Base-by-base conservation (phyloP, 2,797 vertebrate genomes). In the Falco peregrinus region DNA sequence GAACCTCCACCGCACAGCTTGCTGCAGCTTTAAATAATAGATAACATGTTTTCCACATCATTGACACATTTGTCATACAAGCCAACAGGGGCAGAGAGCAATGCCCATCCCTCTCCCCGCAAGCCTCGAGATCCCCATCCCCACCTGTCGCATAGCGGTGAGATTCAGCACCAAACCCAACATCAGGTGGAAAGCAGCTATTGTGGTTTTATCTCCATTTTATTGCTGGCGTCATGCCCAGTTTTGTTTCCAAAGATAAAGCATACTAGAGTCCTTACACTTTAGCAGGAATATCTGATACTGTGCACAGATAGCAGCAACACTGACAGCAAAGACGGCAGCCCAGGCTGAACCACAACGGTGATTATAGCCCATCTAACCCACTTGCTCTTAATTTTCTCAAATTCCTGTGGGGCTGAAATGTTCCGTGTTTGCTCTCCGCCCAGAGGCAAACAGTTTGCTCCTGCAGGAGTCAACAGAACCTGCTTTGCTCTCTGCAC, bases 221-320 rank as follows among this genome's bases (percentile, higher is more conserved):
- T 6, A 9, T 6, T 4, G 14, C 13, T 63, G 89, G 48, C 21
- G 45, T 35, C 16, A 0, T 3, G 60, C 50, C 53, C 9, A 0
- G 35, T 24, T 68, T 68, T 39, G 18, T 18, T 73, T 20, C 37
- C 78, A 59, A 35, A 53, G 43, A 16, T 7, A 37, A 48, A 71
- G 11, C 45, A 10, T 3, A 4, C 18, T 9, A 5, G 28, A 45
- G 9, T 9, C 43, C 29, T 37, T 13, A 24, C 1, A 2, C 41
- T 41, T 57, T 5, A 22, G 43, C 39, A 10, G n/a, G 26, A 61
- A 33, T 48, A 47, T 19, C 61, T 2, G 16, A 35, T 15, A 17
- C 48, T 35, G 2, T 0, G 8, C 35, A 11, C 1, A 33, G 45
- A 35, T 16, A 9, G 35, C n/a, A 1, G 59, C 35, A 4, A 24